A percentile compares a stretch with the other conserved stretches of the same genome.
phyloP scores from a whole-genome alignment of 1,140 invertebrate genomes.

The Scaptomyza graminum region DNA sequence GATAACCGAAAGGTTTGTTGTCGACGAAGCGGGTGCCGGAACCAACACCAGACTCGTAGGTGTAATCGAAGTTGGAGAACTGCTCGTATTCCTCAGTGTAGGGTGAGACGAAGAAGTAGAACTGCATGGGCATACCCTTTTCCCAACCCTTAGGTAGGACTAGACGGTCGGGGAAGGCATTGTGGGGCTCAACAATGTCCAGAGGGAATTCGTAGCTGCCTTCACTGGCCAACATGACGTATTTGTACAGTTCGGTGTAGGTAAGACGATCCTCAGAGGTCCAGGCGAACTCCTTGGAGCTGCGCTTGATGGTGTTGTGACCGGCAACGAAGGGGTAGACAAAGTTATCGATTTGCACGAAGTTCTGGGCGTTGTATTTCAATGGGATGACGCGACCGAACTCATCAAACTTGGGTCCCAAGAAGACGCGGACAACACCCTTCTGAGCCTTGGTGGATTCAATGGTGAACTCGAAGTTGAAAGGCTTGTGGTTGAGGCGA shows the following conservation, averaged over 20 bases:
- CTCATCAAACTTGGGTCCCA: slow-evolving; percentile 86
- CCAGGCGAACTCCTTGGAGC: slow-evolving; percentile 87
- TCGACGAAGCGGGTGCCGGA: slow-evolving; percentile 73
- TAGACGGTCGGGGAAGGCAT: slow-evolving; percentile 86
- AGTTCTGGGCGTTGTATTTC: slow-evolving; percentile 86
- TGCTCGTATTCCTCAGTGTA: slow-evolving; percentile 73
- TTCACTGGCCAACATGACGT: slow-evolving; percentile 85
- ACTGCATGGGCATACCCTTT: slow-evolving; percentile 86
- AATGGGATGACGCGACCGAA: slow-evolving; percentile 85
- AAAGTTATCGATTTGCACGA: slow-evolving; percentile 89
- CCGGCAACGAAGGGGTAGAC: slow-evolving; percentile 87
- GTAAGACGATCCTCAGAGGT: slow-evolving; percentile 87
- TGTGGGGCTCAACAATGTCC: slow-evolving; percentile 84
- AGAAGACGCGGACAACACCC: slow-evolving; percentile 85
- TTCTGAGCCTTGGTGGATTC: slow-evolving; percentile 84
- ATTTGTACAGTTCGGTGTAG: slow-evolving; percentile 86
- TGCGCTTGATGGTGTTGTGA: slow-evolving; percentile 87
- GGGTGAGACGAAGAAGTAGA: slow-evolving; percentile 85
- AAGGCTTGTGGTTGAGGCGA: slow-evolving; percentile 88
- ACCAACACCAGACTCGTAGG: slow-evolving; percentile 66
- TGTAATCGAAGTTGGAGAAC: slow-evolving; percentile 66
- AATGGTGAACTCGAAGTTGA: slow-evolving; percentile 85
- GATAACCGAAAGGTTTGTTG: slow-evolving; percentile 81
- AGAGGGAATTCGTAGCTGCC: slow-evolving; percentile 84
- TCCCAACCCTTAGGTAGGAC: slow-evolving; percentile 86